A percentile compares a stretch with the other conserved stretches of the same genome.
Evolutionary conservation across 2,888 invertebrate species (phyloP).

Genomic region (Sipha maydis): DNA sequence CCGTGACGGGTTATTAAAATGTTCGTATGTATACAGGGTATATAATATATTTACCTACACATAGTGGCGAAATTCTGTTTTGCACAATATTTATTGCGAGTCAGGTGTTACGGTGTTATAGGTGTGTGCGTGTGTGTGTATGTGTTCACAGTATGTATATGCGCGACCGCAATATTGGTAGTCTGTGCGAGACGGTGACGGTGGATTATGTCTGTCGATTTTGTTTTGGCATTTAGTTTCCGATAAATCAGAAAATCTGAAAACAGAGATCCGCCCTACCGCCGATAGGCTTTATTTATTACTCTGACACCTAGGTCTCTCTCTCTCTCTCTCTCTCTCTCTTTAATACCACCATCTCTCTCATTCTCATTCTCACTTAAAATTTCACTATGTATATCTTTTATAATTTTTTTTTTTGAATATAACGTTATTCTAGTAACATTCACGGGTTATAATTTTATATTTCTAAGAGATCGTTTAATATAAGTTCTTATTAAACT

Average conservation of each 20-base stretch:
- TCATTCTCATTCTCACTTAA: too few relatives aligned
- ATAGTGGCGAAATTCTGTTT: constrained; percentile 1
- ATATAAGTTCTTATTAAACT: too few relatives aligned
- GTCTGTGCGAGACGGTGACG: not conserved
- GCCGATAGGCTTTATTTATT: constrained; percentile 24
- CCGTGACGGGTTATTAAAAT: not conserved
- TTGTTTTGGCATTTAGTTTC: constrained; percentile 34
- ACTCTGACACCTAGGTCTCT: not conserved
- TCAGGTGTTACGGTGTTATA: not conserved
- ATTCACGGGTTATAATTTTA: too few relatives aligned
- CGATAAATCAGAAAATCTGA: constrained; percentile 44
- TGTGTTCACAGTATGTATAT: not conserved
- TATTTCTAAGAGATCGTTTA: too few relatives aligned
- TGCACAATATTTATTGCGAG: constrained; percentile 19
- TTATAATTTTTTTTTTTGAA: too few relatives aligned
- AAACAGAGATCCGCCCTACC: not conserved
- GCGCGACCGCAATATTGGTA: not conserved
- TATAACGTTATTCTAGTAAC: too few relatives aligned
- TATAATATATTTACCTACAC: not conserved
- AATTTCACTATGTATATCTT: too few relatives aligned
- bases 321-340: too few relatives aligned
- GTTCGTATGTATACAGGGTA: not conserved
- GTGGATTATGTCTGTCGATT: constrained; percentile 7
- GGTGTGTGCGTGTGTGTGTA: not conserved
- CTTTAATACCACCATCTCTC: too few relatives aligned